Evolutionary conservation across 1,140 invertebrate species (phyloP).

Genomic region (Drosophila tsacasi): DNA sequence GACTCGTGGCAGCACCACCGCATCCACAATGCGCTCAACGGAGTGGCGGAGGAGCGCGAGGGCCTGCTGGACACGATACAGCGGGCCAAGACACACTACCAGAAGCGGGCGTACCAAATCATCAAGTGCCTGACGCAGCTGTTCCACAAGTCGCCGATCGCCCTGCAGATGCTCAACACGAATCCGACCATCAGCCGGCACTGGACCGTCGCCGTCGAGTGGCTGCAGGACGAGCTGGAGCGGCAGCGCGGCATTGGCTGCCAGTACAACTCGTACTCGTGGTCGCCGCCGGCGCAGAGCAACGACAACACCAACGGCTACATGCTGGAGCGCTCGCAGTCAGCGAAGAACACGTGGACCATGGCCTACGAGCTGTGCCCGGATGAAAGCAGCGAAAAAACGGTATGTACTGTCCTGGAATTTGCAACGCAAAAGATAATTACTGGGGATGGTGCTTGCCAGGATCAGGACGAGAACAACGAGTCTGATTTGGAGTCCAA

Average conservation of each 20-base stretch:
- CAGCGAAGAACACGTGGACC: conserved; percentile 95
- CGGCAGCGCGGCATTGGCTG: conserved; percentile 86
- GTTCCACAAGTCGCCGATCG: conserved; percentile 93
- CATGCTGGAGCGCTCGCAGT: conserved; percentile 96
- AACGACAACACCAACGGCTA: conserved; percentile 98
- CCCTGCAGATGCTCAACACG: conserved; percentile 91
- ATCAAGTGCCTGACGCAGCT: conserved; percentile 97
- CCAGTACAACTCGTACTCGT: conserved; percentile 92
- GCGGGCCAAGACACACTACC: conserved; percentile 96
- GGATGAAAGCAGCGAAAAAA: conserved; percentile 88
- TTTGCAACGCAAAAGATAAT: neutral
- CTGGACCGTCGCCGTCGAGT: conserved; percentile 95
- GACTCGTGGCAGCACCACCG: conserved; percentile 98
- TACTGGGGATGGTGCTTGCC: conserved; percentile 15
- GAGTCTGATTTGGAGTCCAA: conserved; percentile 81
- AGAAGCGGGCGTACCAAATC: conserved; percentile 98
- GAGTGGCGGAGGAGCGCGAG: conserved; percentile 95
- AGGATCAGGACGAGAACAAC: conserved; percentile 84
- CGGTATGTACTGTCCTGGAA: conserved; percentile 39
- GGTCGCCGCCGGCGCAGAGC: conserved; percentile 96
- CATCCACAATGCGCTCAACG: conserved; percentile 96
- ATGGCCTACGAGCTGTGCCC: conserved; percentile 93
- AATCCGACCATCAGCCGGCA: conserved; percentile 92
- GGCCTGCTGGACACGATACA: conserved; percentile 97
- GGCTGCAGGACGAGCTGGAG: conserved; percentile 98